These are phyloP conservation scores for Heteromormyrus szaboi DNA, from an alignment of 2,797 vertebrate species.

Conservation along the genomic window DNA sequence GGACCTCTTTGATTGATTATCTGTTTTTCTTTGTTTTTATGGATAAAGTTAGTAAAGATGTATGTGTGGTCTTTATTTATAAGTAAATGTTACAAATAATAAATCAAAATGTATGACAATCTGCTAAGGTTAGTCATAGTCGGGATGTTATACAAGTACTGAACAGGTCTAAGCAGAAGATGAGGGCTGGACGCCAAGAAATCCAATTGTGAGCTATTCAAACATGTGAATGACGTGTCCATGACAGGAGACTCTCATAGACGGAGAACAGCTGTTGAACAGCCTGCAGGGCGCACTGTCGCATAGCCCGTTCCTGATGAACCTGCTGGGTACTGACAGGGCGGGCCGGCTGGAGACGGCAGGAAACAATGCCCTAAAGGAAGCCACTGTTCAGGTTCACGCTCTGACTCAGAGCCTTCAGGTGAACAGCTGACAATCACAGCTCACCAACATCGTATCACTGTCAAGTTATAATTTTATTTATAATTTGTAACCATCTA, in stretches of 20 bases:
- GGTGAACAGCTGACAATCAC: conserved; percentile 39
- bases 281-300: conserved; percentile 54
- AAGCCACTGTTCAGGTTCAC: conserved; percentile 34
- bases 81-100: background rate
- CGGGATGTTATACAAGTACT: background rate
- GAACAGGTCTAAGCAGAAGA: background rate
- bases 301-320: conserved; percentile 50
- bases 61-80: background rate
- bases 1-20: background rate
- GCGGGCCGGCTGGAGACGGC: conserved; percentile 51
- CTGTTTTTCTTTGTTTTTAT: background rate
- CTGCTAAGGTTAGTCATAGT: background rate
- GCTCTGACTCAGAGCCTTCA: conserved; percentile 44
- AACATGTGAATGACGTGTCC: background rate
- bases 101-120: background rate
- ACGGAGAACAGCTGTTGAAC: conserved; percentile 44
- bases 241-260: conserved; percentile 46
- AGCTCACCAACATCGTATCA: background rate
- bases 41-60: background rate
- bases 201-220: background rate
- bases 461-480: background rate
- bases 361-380: conserved; percentile 37
- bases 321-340: conserved; percentile 47
- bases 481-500: background rate
- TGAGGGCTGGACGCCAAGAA: background rate